Conservation (phyloP, 2,797 vertebrate genomes). For the Myripristis jacobus region DNA sequence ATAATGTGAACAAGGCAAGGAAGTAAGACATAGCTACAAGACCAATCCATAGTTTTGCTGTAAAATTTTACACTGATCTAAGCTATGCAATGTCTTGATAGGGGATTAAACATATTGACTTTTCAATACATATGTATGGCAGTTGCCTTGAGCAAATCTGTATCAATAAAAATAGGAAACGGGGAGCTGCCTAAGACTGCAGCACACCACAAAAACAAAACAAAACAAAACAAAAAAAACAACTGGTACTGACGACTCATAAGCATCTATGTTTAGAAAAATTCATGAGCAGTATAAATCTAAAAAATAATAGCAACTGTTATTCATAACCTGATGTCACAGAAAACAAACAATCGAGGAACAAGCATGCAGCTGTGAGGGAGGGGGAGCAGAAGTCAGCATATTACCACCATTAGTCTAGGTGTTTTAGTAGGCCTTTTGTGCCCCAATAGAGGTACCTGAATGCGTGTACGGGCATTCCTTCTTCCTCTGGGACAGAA, state of each 20-base stretch:
- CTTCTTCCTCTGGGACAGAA: slow-evolving; percentile 98
- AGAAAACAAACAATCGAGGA: slow-evolving; percentile 22
- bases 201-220: not conserved
- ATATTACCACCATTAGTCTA: slow-evolving; percentile 15
- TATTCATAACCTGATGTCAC: slow-evolving; percentile 5
- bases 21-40: not conserved
- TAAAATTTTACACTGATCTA: not conserved
- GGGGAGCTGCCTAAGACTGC: not conserved
- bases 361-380: slow-evolving; percentile 11
- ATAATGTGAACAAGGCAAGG: slow-evolving; percentile 19
- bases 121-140: not conserved
- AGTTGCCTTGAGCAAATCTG: not conserved
- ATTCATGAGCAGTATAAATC: slow-evolving; percentile 9
- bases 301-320: slow-evolving; percentile 14
- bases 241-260: slow-evolving; percentile 3
- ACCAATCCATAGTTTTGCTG: not conserved
- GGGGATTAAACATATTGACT: not conserved
- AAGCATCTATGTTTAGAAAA: slow-evolving; percentile 15
- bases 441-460: slow-evolving; percentile 87
- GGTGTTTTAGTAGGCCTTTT: slow-evolving; percentile 30
- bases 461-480: slow-evolving; percentile 97
- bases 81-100: not conserved
- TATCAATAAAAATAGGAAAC: not conserved
- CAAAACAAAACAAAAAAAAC: slow-evolving; percentile 10
- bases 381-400: slow-evolving; percentile 36